phyloP scores from a whole-genome alignment of 2,797 vertebrate genomes.

The Stomatorhinus walkeri region DNA sequence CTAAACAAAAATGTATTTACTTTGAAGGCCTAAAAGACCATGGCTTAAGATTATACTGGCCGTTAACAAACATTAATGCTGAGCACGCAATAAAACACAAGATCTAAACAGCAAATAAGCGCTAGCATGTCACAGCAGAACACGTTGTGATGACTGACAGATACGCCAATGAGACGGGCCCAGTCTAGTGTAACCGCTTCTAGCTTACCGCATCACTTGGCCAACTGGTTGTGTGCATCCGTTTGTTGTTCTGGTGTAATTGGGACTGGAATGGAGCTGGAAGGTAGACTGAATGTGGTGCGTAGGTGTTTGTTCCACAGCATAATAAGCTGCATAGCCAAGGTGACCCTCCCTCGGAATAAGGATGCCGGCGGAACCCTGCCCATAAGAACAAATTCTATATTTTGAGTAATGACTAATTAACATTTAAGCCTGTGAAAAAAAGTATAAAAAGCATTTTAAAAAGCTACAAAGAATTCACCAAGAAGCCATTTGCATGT shows the following conservation, averaged over 20 bases:
- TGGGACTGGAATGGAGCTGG: slow-evolving; percentile 9
- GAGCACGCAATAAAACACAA: not conserved
- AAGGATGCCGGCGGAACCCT: not conserved
- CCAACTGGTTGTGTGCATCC: not conserved
- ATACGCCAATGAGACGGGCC: not conserved
- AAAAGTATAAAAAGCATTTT: not conserved
- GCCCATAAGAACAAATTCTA: not conserved
- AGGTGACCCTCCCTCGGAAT: not conserved
- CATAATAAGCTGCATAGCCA: not conserved
- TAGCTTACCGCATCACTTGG: not conserved
- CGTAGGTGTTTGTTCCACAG: not conserved
- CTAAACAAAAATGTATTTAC: not conserved
- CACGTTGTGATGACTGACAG: not conserved
- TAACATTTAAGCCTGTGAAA: not conserved
- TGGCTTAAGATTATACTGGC: not conserved
- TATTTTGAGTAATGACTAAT: not conserved
- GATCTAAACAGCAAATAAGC: not conserved
- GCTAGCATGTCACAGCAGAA: not conserved
- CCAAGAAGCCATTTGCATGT: slow-evolving; percentile 1
- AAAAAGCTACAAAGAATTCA: not conserved
- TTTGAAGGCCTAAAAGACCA: not conserved
- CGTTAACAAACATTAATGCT: not conserved
- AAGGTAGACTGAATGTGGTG: not conserved
- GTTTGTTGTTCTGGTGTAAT: not conserved
- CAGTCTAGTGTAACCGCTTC: not conserved